Base-by-base conservation (phyloP, 2,888 invertebrate species). In the Hipparchia sbordonii region DNA sequence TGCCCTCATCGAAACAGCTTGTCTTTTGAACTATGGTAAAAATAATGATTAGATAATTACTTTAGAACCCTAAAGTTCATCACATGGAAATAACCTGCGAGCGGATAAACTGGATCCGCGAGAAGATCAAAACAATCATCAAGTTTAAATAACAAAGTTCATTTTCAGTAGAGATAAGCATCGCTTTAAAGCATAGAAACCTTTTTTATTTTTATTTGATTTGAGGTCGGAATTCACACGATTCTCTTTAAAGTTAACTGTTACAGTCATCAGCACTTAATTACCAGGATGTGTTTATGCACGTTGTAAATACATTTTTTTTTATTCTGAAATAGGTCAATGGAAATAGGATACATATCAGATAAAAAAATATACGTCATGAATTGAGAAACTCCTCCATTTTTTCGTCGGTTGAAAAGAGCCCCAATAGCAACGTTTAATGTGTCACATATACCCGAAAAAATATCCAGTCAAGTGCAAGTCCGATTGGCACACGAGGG, bases 141-240 rank as follows among this genome's bases (percentile, higher is more conserved):
- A 66, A 60, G 13, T 71, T 67, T 59, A 71, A 71, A 71, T 71
- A 71, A 67, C 71, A 71, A 71, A 71, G 66, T 65, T 59, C 66
- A 69, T 6, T 65, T 65, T 51, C 54, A 46, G 57, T 46, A 45
- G 10, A 62, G 12, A 70, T 62, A 33, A 65, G 52, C 51, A 65
- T 65, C 65, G 8, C 65, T 52, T 13, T 46, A 13, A 9, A 39
- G 39, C 46, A 46, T 62, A 48, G 13, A 52, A 65, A 65, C 23
- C 51, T 12, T 65, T 63, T 63, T 52, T 65, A 52, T 33, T 65
- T 52, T 52, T 5, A 65, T 51, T 65, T 65, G 33, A 23, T 52
- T 52, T 65, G 52, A 52, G 52, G 65, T 65, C 46, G 6, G 46
- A 39, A 57, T 46, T 67, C 67, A 67, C 67, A 67, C 67, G 67